Conservation (phyloP, 2,113 vertebrate species). For the Proteles cristata region DNA sequence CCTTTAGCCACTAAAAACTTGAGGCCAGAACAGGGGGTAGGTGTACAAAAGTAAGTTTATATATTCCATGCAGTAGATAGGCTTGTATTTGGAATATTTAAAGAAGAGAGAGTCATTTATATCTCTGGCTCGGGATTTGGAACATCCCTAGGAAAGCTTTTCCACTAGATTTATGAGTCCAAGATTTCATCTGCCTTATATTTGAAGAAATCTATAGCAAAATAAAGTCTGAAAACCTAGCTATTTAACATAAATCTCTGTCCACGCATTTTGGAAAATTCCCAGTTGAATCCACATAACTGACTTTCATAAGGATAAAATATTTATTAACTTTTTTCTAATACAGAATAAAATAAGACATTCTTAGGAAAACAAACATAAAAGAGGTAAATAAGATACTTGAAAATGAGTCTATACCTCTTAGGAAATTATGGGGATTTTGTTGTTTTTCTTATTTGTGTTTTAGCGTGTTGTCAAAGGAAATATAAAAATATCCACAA, state of each 20-base stretch:
- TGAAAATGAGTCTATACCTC: background rate
- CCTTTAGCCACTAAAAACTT: background rate
- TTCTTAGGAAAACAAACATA: background rate
- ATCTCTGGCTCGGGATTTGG: background rate
- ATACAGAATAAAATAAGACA: background rate
- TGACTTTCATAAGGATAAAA: background rate
- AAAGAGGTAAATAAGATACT: background rate
- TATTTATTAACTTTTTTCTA: background rate
- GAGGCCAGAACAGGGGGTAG: background rate
- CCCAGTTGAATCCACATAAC: background rate
- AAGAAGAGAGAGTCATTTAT: background rate
- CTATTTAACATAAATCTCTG: background rate
- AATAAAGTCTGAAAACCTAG: background rate
- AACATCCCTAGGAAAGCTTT: background rate
- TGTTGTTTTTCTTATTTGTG: background rate
- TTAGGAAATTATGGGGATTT: background rate
- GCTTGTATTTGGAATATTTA: background rate
- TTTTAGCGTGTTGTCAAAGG: background rate
- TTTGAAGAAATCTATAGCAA: background rate
- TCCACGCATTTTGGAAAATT: background rate
- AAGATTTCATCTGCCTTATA: background rate
- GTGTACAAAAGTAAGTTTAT: background rate
- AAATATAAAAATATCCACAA: background rate
- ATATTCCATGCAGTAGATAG: background rate
- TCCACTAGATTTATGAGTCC: background rate